phyloP scores from a whole-genome alignment of 2,113 vertebrate species.

The Typhlomys cinereus region DNA sequence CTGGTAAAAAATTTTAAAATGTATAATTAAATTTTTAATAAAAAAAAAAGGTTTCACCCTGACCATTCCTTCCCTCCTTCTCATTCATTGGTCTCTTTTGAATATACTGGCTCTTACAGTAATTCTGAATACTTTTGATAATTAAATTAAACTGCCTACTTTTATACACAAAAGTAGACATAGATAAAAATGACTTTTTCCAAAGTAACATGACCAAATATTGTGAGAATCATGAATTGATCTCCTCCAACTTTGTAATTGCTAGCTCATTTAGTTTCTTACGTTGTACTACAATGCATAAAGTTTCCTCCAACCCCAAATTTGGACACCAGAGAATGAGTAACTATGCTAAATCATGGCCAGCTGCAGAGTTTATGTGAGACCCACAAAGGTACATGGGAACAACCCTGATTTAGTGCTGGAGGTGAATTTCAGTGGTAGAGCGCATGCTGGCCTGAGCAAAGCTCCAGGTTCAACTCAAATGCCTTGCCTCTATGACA shows the following conservation, averaged over 20 bases:
- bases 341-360: not conserved
- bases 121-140: not conserved
- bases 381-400: not conserved
- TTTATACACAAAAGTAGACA: slow-evolving; percentile 36
- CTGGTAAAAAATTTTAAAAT: too few species aligned
- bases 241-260: not conserved
- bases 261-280: not conserved
- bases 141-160: slow-evolving; percentile 2
- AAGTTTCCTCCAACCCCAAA: slow-evolving; percentile 23
- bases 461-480: not conserved
- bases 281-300: not conserved
- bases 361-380: not conserved
- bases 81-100: too few species aligned
- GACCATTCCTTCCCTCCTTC: too few species aligned
- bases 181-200: not conserved
- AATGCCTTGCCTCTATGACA: not conserved
- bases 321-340: not conserved
- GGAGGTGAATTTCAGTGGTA: too few species aligned
- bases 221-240: not conserved
- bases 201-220: not conserved
- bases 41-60: too few species aligned
- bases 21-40: too few species aligned
- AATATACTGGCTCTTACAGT: too few species aligned
- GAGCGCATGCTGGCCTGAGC: not conserved
- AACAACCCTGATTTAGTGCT: not conserved